phyloP scores from a whole-genome alignment of 2,888 invertebrate species.

The Agonopterix arenella region DNA sequence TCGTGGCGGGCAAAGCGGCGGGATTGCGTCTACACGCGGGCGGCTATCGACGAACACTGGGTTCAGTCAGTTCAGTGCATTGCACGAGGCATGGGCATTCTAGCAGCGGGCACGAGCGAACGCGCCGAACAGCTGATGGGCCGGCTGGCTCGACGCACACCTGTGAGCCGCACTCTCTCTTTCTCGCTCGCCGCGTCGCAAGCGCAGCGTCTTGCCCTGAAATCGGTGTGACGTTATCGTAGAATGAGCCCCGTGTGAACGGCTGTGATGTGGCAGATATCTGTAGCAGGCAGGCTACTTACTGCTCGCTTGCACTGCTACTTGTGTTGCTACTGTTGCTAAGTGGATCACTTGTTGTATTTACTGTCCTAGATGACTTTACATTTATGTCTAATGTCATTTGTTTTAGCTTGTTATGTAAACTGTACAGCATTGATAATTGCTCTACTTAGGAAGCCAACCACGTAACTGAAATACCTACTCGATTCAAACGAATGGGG shows the following conservation, averaged over 20 bases:
- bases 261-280: slow-evolving; percentile 16
- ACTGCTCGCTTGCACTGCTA: neutral
- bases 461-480: too few relatives aligned
- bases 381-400: too few relatives aligned
- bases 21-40: slow-evolving; percentile 51
- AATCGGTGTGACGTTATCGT: slow-evolving; percentile 41
- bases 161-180: slow-evolving; percentile 65
- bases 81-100: slow-evolving; percentile 18
- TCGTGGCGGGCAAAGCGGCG: slow-evolving; percentile 30
- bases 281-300: slow-evolving; percentile 7
- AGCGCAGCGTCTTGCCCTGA: slow-evolving; percentile 45
- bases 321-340: slow-evolving; percentile 11
- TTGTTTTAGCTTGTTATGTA: too few relatives aligned
- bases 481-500: too few relatives aligned
- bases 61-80: slow-evolving; percentile 25
- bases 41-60: slow-evolving; percentile 60
- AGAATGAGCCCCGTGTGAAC: slow-evolving; percentile 38
- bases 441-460: neutral
- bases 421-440: too few relatives aligned
- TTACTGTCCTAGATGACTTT: neutral
- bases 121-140: slow-evolving; percentile 63
- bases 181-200: slow-evolving; percentile 40
- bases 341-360: slow-evolving; percentile 4
- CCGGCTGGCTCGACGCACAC: slow-evolving; percentile 59
- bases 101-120: slow-evolving; percentile 55